A percentile compares a stretch with the other conserved stretches of the same genome.
These are phyloP conservation scores for Archivesica marissinica DNA, from an alignment of 1,140 invertebrate species.

Conservation along the genomic window DNA sequence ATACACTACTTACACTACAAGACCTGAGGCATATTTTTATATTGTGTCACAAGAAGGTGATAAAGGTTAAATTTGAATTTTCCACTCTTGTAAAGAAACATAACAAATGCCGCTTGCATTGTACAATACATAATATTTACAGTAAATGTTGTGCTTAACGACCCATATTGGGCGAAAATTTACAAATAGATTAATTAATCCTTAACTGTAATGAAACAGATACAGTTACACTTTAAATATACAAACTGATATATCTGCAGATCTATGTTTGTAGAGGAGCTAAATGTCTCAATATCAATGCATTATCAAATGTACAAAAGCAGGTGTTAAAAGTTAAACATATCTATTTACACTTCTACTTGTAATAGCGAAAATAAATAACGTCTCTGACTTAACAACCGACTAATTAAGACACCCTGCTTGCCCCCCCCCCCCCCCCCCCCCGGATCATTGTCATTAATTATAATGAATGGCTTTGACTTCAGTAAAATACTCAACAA, in stretches of 20 bases:
- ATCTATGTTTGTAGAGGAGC: neutral
- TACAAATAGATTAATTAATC: conserved; percentile 20
- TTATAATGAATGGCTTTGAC: too few relatives aligned
- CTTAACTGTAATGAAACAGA: neutral
- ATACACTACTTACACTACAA: too few relatives aligned
- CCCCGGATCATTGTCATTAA: too few relatives aligned
- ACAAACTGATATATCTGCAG: neutral
- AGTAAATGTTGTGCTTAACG: conserved; percentile 11
- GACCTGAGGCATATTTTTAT: conserved; percentile 4
- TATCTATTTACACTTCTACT: neutral
- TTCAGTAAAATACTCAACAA: too few relatives aligned
- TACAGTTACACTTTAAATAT: conserved; percentile 38
- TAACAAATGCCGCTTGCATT: neutral
- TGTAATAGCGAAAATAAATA: too few relatives aligned
- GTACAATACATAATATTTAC: conserved; percentile 14
- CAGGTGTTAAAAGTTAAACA: neutral
- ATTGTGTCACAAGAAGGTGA: conserved; percentile 26
- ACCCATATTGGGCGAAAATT: conserved; percentile 3
- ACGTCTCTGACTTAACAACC: too few relatives aligned
- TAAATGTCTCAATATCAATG: neutral
- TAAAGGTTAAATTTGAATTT: conserved; percentile 37
- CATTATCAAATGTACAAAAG: conserved; percentile 9
- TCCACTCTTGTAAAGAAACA: conserved; percentile 8
- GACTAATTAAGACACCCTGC: too few relatives aligned
- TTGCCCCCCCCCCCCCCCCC: too few relatives aligned